Evolutionary conservation across 1,140 invertebrate species (phyloP), one percentile per base, ranked within the genome.

Genomic region (Drosophila elegans): DNA sequence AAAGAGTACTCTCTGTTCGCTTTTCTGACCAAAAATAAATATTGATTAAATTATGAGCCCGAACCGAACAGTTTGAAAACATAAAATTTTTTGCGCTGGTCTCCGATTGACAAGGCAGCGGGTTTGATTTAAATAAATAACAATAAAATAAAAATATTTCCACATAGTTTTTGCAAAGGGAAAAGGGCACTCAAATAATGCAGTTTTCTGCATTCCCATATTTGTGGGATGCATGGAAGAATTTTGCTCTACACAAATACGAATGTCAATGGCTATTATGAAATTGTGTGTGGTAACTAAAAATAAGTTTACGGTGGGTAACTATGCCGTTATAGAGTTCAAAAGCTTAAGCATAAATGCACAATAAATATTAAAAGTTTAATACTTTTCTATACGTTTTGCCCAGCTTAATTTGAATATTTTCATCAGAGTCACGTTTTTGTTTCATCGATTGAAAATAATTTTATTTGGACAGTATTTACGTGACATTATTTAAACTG

Each of bases 111-210:
- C 62, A 56, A 64, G 16, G 51, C 48, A 36, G 39, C 12, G 29
- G 34, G 63, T 76, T 76, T 62, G 74, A 76, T 77, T 77, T 77
- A 75, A 75, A 68, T 76, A 76, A 75, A 76, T 51, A 55, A 48
- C 51, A 71, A 77, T 45, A 51, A 76, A 75, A 76, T 55, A 55
- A 48, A 55, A 71, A 77, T 45, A 51, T 59, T 32, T 44, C 27
- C 27, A 25, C 13, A 38, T 38, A 53, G 56, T 52, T 75, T 46
- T 57, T 44, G 9, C 25, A 53, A 13, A 54, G n/a, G 25, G 11
- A 36, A 11, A 12, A 39, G 16, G 29, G 9, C 10, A 16, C 21
- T 11, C 36, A 49, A 48, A 29, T 13, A 44, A 57, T 49, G 10
- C 10, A 3, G 9, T 38, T 38, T 38, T 38, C 4, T 12, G 25